Conservation (phyloP, 2,888 invertebrate species). For the Netelia melanura region DNA sequence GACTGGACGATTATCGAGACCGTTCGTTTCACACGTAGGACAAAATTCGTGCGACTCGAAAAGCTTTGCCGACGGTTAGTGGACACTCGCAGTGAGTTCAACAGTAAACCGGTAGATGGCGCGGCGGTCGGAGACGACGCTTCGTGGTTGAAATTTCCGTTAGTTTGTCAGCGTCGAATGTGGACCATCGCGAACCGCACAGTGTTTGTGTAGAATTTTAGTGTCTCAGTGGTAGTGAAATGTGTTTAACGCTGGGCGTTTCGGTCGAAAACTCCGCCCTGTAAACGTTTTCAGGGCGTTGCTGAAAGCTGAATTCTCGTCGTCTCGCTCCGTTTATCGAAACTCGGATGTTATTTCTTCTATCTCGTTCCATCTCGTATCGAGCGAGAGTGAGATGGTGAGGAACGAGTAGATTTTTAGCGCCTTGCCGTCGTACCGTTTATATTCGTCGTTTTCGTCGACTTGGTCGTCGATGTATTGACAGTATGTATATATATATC, state of each 20-base stretch:
- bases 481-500: neutral
- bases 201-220: neutral
- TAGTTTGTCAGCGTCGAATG: constrained; percentile 25
- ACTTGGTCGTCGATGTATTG: neutral
- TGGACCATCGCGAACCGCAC: constrained; percentile 34
- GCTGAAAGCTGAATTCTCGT: neutral
- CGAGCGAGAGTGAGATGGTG: neutral
- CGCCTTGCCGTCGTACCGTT: constrained; percentile 1
- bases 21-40: neutral
- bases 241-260: constrained; percentile 37
- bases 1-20: neutral
- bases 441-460: constrained; percentile 19
- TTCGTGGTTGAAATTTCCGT: neutral
- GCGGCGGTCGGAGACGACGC: neutral
- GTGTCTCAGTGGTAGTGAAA: neutral
- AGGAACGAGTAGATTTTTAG: constrained; percentile 15
- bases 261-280: constrained; percentile 55
- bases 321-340: neutral
- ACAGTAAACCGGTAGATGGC: constrained; percentile 21
- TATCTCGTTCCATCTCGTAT: constrained; percentile 13
- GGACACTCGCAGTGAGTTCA: neutral
- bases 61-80: neutral
- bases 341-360: constrained; percentile 15
- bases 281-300: constrained; percentile 45
- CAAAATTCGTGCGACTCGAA: neutral